A percentile compares a stretch with the other conserved stretches of the same genome.
Conservation (phyloP, 2,888 invertebrate genomes). For the Scaeva pyrastri region DNA sequence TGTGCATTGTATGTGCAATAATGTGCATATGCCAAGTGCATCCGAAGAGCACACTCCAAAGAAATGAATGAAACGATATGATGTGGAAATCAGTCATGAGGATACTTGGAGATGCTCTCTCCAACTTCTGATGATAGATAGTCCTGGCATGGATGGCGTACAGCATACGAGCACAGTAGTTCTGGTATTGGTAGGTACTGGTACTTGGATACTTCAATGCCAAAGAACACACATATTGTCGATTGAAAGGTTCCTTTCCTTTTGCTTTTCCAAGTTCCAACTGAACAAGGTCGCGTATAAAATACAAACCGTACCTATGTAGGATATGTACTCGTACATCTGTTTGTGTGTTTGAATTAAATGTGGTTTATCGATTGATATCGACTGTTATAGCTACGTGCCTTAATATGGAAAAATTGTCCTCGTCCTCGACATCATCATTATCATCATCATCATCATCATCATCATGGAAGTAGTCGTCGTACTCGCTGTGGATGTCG, state of each 20-base stretch:
- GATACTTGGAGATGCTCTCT: slow-evolving; percentile 60
- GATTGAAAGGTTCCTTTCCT: slow-evolving; percentile 38
- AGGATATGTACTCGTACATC: background rate
- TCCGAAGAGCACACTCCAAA: slow-evolving; percentile 59
- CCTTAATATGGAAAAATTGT: slow-evolving; percentile 67
- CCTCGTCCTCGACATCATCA: slow-evolving; percentile 58
- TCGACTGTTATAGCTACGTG: slow-evolving; percentile 62
- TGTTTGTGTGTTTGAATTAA: slow-evolving; percentile 65
- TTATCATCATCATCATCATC: slow-evolving; percentile 31
- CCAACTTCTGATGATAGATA: slow-evolving; percentile 51
- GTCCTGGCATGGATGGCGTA: background rate
- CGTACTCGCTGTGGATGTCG: slow-evolving; percentile 58
- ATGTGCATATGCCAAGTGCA: slow-evolving; percentile 50
- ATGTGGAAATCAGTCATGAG: slow-evolving; percentile 60
- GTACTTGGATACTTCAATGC: slow-evolving; percentile 57
- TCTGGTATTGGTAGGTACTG: slow-evolving; percentile 36
- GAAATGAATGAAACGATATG: slow-evolving; percentile 66
- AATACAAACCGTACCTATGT: slow-evolving; percentile 6
- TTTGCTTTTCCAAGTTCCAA: slow-evolving; percentile 22
- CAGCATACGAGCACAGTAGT: background rate
- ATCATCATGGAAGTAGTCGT: slow-evolving; percentile 4
- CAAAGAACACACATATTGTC: slow-evolving; percentile 44
- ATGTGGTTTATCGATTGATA: slow-evolving; percentile 65
- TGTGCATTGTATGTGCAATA: slow-evolving; percentile 33
- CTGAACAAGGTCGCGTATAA: slow-evolving; percentile 66